Conservation (phyloP, 2,888 invertebrate species). For the Callosobruchus maculatus region DNA sequence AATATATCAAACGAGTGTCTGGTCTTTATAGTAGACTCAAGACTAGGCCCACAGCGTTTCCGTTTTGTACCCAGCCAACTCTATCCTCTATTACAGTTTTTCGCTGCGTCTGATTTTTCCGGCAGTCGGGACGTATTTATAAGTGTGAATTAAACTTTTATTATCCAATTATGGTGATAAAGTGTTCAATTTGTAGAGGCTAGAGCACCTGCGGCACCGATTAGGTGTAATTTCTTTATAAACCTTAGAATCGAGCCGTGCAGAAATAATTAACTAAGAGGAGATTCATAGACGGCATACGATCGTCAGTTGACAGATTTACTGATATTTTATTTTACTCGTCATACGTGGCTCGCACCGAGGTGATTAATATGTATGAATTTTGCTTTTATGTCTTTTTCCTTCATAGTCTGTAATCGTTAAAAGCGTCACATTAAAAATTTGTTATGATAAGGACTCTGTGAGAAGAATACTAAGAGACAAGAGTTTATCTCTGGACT, state of each 20-base stretch:
- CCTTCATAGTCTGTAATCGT: too few relatives aligned
- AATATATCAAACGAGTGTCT: neutral
- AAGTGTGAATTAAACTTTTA: neutral
- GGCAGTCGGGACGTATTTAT: neutral
- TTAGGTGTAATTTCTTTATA: neutral
- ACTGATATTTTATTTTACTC: neutral
- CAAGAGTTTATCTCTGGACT: too few relatives aligned
- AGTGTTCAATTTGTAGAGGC: neutral
- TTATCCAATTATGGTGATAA: neutral
- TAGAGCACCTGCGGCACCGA: neutral
- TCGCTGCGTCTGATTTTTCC: neutral
- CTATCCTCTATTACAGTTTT: neutral
- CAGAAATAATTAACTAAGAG: neutral
- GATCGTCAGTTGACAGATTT: neutral
- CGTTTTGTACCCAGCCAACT: neutral
- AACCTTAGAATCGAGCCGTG: neutral
- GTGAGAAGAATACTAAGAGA: too few relatives aligned
- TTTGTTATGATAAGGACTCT: too few relatives aligned
- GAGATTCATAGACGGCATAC: neutral
- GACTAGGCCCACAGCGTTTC: neutral
- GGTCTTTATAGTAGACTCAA: neutral
- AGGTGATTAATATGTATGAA: neutral
- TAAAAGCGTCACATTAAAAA: too few relatives aligned
- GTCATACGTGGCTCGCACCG: neutral
- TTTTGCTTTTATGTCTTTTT: neutral